Evolutionary conservation across 1,140 invertebrate species (phyloP), one percentile per base, ranked within the genome.

Genomic region (Littorina saxatilis): DNA sequence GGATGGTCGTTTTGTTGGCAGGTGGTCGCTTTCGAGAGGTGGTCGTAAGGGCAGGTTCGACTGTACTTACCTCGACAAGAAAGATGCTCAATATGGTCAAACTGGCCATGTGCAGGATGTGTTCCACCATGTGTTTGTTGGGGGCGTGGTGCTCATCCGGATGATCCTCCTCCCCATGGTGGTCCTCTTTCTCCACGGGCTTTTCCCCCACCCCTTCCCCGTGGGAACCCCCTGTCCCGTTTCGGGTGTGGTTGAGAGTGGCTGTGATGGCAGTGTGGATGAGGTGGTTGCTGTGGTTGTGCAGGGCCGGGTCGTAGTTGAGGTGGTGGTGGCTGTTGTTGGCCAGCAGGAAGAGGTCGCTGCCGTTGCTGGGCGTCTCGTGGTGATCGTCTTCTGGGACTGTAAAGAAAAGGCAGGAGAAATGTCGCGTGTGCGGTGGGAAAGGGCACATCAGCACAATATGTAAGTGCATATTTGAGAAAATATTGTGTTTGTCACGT

Each of bases 41-140:
- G n/a, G n/a, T n/a, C n/a, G n/a, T n/a, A n/a, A n/a, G n/a, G n/a
- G n/a, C n/a, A n/a, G n/a, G n/a, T n/a, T n/a, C n/a, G n/a, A n/a
- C n/a, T n/a, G n/a, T n/a, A n/a, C 70, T 74, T 68, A 91, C 88
- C 87, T 91, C 91, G 55, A 91, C 77, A 15, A 91, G 50, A 82
- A 91, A 91, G 7, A 91, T 43, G n/a, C 82, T 79, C 2, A 91
- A 80, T n/a, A 91, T 88, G 32, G 78, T 80, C 20, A 91, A 86
- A 61, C 87, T 89, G 52, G 86, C 81, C 52, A 85, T 86, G 79
- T 90, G 91, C 1, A 91, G 81, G 5, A 87, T 82, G 82, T 91
- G 84, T 50, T 86, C 83, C 35, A 78, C 80, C 52, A 83, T 61
- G 29, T 84, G 81, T 40, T 83, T 86, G 61, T 84, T 84, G 37